Percentiles rank a stretch among this genome's conserved stretches.
phyloP scores from a whole-genome alignment of 2,113 vertebrate genomes.

The Carassius gibelio region DNA sequence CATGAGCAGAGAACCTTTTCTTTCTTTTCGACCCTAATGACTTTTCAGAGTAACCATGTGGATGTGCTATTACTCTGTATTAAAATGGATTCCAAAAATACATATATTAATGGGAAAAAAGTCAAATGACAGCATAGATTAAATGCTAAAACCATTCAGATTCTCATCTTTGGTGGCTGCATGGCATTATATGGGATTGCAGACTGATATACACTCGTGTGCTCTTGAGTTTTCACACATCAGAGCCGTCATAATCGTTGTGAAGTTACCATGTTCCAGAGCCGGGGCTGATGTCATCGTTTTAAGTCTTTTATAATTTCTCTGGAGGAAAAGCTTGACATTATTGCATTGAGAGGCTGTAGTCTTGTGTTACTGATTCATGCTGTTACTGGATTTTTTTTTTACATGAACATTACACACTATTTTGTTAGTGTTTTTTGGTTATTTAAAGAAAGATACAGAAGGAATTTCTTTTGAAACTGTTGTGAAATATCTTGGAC shows the following conservation, averaged over 20 bases:
- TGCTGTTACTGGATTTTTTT: background rate
- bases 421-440: constrained; percentile 8
- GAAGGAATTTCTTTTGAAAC: background rate
- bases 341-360: constrained; percentile 7
- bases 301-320: constrained; percentile 53
- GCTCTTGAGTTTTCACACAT: constrained; percentile 80
- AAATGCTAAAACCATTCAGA: constrained; percentile 66
- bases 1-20: constrained; percentile 72
- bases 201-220: constrained; percentile 76
- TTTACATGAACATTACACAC: constrained; percentile 29
- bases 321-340: constrained; percentile 32
- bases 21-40: constrained; percentile 78
- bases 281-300: background rate
- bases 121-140: constrained; percentile 68
- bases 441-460: constrained; percentile 10
- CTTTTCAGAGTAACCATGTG: constrained; percentile 80
- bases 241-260: constrained; percentile 79
- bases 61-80: constrained; percentile 81
- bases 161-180: constrained; percentile 80
- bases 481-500: background rate
- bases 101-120: constrained; percentile 58
- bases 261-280: constrained; percentile 68
- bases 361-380: background rate
- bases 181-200: constrained; percentile 85
- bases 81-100: constrained; percentile 68